These are phyloP conservation scores for Oreochromis grahami DNA, from an alignment of 2,797 vertebrate species.

Conservation along the genomic window DNA sequence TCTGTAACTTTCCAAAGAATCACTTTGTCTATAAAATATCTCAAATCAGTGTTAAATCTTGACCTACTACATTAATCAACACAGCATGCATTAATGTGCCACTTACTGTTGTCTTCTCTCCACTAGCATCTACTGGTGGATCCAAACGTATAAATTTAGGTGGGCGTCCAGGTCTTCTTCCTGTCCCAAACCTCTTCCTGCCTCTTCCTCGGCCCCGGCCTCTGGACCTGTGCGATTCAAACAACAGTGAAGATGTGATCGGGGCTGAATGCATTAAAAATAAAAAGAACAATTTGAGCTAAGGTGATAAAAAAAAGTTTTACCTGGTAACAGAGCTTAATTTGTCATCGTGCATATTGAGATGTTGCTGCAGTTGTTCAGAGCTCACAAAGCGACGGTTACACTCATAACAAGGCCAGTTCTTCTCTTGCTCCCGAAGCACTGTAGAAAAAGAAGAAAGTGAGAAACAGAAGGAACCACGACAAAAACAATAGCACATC, in stretches of 20 bases:
- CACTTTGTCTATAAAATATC: neutral
- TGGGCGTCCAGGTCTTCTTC: constrained; percentile 87
- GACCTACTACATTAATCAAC: neutral
- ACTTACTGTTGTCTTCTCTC: constrained; percentile 84
- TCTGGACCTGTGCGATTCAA: constrained; percentile 77
- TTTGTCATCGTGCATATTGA: constrained; percentile 97
- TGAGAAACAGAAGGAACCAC: neutral
- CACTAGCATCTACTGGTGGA: constrained; percentile 75
- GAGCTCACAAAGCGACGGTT: constrained; percentile 96
- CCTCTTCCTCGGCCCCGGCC: constrained; percentile 89
- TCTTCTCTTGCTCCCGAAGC: constrained; percentile 95
- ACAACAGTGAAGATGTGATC: neutral
- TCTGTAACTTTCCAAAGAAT: neutral
- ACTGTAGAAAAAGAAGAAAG: constrained; percentile 64
- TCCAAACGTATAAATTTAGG: constrained; percentile 93
- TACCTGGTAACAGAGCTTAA: constrained; percentile 90
- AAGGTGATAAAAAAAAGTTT: rapidly evolving
- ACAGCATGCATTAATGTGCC: neutral
- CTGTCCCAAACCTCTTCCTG: constrained; percentile 88
- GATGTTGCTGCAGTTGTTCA: constrained; percentile 95
- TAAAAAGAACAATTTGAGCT: rapidly evolving
- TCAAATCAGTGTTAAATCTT: neutral
- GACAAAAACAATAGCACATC: neutral
- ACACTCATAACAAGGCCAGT: constrained; percentile 98
- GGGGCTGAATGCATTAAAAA: neutral